These are phyloP conservation scores for Phataginus tricuspis DNA, from an alignment of 2,797 vertebrate species.

Conservation along the genomic window DNA sequence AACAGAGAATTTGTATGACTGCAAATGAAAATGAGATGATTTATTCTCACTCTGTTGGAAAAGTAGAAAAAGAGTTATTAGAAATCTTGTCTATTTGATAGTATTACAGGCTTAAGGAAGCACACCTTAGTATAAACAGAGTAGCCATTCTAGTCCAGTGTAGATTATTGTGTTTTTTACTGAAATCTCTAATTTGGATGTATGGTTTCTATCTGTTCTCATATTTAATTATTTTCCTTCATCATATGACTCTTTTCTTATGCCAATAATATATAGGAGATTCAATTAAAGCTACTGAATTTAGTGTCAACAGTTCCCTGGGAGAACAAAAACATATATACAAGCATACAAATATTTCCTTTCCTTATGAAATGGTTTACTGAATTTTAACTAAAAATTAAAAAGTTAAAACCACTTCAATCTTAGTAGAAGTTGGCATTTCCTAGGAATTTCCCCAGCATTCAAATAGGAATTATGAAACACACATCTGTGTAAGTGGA, in stretches of 20 bases:
- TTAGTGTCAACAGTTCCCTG: background rate
- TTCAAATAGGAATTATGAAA: background rate
- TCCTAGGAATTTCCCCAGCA: background rate
- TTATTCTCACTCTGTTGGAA: background rate
- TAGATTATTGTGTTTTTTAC: background rate
- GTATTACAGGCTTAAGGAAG: background rate
- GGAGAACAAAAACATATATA: background rate
- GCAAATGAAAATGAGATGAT: background rate
- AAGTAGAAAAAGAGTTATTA: background rate
- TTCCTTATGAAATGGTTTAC: background rate
- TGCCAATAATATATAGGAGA: background rate
- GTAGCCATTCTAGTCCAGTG: background rate
- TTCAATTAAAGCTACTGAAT: background rate
- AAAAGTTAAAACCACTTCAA: background rate
- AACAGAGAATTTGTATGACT: background rate
- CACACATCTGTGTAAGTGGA: background rate
- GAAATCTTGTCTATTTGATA: background rate
- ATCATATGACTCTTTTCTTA: background rate
- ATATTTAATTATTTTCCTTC: conserved; percentile 24
- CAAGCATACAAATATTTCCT: background rate
- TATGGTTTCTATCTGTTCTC: background rate
- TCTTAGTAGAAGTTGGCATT: background rate
- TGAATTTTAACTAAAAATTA: background rate
- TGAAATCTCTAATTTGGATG: background rate
- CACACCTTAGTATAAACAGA: background rate